Evolutionary conservation across 2,113 vertebrate genomes (phyloP), one percentile per base, ranked within the genome.

Genomic region (Salvelinus namaycush): DNA sequence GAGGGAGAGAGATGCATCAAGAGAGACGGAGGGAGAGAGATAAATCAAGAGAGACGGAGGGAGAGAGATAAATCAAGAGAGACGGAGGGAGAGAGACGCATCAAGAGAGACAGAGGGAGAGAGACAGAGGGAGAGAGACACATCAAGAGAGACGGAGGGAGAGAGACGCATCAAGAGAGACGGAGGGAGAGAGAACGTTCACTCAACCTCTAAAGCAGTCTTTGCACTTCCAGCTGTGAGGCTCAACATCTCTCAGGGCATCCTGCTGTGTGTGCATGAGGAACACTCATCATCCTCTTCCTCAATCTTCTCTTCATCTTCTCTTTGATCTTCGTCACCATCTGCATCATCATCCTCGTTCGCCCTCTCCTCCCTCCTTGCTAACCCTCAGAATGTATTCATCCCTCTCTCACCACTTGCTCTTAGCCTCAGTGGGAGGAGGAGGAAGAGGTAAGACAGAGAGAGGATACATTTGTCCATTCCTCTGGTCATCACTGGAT

Each of bases 181-280:
- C 74, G 66, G 80, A 89, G 83, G 89, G 89, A 88, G 87, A 60
- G 75, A 84, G 82, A 64, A 20, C 0, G 8, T 44, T 44, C 39
- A 44, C 39, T 44, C 39, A 44, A 14, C 4, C 16, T 54, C 51
- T 18, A 5, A 54, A 54, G 51, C 51, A 18, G 51, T 54, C 16
- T 54, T 54, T 16, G 51, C 51, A 54, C 14, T 14, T 5, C 51
- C 51, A 18, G 51, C 29, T 29, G 65, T 29, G 65, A 14, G 65
- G 29, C 65, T 27, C 26, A 67, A 29, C 16, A 26, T 44, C 39
- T 44, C 39, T 44, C 39, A 11, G 39, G 2, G 39, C 9, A 44
- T 11, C 39, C 39, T 9, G 39, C 39, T 44, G 39, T 44, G 39
- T 44, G 39, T 44, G 39, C 39, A 11, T 44, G 39, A 44, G 39